Percentiles rank a stretch among this genome's conserved stretches.
phyloP scores from a whole-genome alignment of 2,113 vertebrate genomes.

The Pyxicephalus adspersus region DNA sequence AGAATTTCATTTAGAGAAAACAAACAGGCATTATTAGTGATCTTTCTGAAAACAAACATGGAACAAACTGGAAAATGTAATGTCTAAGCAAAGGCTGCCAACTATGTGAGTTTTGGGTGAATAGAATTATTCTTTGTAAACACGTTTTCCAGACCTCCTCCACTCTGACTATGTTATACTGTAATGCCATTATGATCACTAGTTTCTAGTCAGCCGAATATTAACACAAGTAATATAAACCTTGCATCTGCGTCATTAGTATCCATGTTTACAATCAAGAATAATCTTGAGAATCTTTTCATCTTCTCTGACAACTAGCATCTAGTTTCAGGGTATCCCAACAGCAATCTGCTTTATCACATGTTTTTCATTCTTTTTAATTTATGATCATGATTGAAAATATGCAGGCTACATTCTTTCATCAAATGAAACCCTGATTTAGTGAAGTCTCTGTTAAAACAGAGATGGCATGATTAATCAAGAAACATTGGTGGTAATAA shows the following conservation, averaged over 20 bases:
- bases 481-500: not conserved
- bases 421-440: slow-evolving; percentile 27
- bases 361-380: slow-evolving; percentile 47
- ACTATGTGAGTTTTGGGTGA: not conserved
- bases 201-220: not conserved
- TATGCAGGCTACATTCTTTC: slow-evolving; percentile 30
- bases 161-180: not conserved
- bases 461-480: not conserved
- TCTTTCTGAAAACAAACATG: not conserved
- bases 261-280: slow-evolving; percentile 28
- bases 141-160: not conserved
- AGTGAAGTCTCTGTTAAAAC: not conserved
- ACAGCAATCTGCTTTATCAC: slow-evolving; percentile 13
- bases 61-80: not conserved
- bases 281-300: slow-evolving; percentile 29
- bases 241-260: slow-evolving; percentile 34
- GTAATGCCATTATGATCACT: slow-evolving; percentile 1
- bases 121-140: not conserved
- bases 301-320: slow-evolving; percentile 36
- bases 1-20: no score
- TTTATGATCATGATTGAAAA: slow-evolving; percentile 31
- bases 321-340: slow-evolving; percentile 31
- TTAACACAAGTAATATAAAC: slow-evolving; percentile 14
- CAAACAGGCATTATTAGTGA: no score
- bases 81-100: not conserved